Conservation (phyloP, 2,888 invertebrate species). For the Augiades crinisus region DNA sequence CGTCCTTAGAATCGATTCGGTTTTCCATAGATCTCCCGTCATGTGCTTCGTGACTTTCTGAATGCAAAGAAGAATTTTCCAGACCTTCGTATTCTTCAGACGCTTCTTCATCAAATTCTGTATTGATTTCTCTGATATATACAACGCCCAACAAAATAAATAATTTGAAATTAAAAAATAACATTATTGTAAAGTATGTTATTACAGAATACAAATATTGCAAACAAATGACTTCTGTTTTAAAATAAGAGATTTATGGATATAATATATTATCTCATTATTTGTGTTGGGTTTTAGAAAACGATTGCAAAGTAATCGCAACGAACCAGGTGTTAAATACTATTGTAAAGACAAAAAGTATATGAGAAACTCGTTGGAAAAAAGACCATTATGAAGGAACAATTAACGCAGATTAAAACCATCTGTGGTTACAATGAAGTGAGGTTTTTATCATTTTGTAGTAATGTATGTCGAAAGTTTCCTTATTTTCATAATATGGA, state of each 20-base stretch:
- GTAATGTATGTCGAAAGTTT: no score
- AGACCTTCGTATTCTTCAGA: constrained; percentile 23
- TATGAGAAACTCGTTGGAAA: not conserved
- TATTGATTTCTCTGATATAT: constrained; percentile 3
- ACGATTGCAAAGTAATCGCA: not conserved
- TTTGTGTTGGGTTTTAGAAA: not conserved
- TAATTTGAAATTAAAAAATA: not conserved
- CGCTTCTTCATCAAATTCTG: constrained; percentile 29
- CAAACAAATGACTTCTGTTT: not conserved
- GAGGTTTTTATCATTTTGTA: constrained; percentile 11
- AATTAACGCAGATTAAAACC: constrained; percentile 3
- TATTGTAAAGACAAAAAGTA: not conserved
- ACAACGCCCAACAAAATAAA: not conserved
- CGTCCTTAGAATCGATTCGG: constrained; percentile 17
- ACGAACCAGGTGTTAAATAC: constrained; percentile 18
- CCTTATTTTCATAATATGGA: no score
- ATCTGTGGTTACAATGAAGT: constrained; percentile 17
- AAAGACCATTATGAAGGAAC: constrained; percentile 9
- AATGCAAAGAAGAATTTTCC: constrained; percentile 32
- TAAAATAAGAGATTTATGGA: not conserved
- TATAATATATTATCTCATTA: not conserved
- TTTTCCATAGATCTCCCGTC: constrained; percentile 31
- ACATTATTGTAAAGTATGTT: not conserved
- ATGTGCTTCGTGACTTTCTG: constrained; percentile 34
- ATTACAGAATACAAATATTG: not conserved